Evolutionary conservation across 2,113 vertebrate species (phyloP), one percentile per base, ranked within the genome.

Genomic region (Prunella fulvescens): DNA sequence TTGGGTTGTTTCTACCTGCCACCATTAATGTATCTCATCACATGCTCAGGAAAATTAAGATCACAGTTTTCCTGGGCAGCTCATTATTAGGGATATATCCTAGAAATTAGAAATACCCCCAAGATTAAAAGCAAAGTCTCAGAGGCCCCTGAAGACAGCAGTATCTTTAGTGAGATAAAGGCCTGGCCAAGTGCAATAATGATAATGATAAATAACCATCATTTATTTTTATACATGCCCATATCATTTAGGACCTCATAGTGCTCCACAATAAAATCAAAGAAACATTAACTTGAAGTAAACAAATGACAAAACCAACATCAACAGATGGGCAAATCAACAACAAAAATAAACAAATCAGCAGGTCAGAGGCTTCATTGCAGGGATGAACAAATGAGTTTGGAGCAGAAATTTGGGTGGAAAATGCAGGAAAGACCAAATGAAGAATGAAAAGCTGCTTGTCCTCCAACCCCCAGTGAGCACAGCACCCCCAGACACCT

Each of bases 201-300:
- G 90, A 74, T 94, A 93, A 94, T 94, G 93, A 97, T 93, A 94
- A 96, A 97, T 94, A 97, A 54, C 93, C 92, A 93, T 95, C 60
- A 97, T 97, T 96, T 97, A 47, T 95, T 96, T 96, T 93, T 95
- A 81, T 93, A 54, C 80, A 37, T 67, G 76, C 90, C 90, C 51
- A 5, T 94, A 95, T 94, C 93, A 92, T 97, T 96, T 96, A 96
- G 90, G 95, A 97, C 95, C 95, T 97, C 96, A 96, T 96, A 96
- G 95, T 47, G 94, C 88, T 96, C 61, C 57, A 56, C 95, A 96
- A 96, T 95, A 96, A 97, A 97, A 97, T 97, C 92, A 96, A 97
- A 97, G 93, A 95, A 96, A 94, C 96, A 96, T 97, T 97, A 97
- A 97, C 93, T 95, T 92, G 96, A 96, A 96, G 96, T 83, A 96